Base-by-base conservation (phyloP, 2,113 vertebrate genomes). In the Coptodon bakossiorum region DNA sequence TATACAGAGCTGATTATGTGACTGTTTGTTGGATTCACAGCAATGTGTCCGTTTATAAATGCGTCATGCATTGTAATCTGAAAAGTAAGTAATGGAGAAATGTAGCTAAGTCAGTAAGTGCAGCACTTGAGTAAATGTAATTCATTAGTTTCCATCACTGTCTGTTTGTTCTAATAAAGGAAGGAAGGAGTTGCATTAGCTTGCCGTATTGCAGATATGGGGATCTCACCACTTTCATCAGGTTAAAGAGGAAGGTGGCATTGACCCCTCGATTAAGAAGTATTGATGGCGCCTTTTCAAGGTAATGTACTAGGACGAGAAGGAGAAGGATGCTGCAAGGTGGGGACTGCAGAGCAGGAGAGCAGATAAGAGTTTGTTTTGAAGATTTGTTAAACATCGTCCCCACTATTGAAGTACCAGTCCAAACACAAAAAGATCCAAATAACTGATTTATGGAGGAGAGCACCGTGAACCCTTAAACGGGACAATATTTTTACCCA, bases 81-180 rank as follows among this genome's bases (percentile, higher is more conserved):
- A 19, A 78, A 50, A 50, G 24, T 12, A 48, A 31, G 16, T 78
- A 48, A 7, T 48, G 22, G 24, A 76, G 24, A 29, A 76, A 19
- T 29, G 43, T 5, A 29, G 43, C 22, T 76, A 31, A 31, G 24
- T 19, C 45, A 50, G 6, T 31, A 50, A 13, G 27, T 50, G 43
- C 43, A 78, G 16, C 45, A 19, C 45, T 78, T 78, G 43, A 50
- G 71, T n/a, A 78, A 78, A 78, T 78, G 27, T 50, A 31, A 78
- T 50, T 78, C 45, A 78, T 78, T 50, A 50, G 17, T 78, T 78
- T 78, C 71, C 24, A 78, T 50, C 71, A 78, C 9, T 31, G 43
- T 50, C 9, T 76, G 0, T 78, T 78, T 31, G 43, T 78, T 50
- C 71, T 50, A n/a, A 50, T 50, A 50, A 50, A 50, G 45, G 17